Conservation (phyloP, 2,888 invertebrate species). For the Schrankia costaestrigalis region DNA sequence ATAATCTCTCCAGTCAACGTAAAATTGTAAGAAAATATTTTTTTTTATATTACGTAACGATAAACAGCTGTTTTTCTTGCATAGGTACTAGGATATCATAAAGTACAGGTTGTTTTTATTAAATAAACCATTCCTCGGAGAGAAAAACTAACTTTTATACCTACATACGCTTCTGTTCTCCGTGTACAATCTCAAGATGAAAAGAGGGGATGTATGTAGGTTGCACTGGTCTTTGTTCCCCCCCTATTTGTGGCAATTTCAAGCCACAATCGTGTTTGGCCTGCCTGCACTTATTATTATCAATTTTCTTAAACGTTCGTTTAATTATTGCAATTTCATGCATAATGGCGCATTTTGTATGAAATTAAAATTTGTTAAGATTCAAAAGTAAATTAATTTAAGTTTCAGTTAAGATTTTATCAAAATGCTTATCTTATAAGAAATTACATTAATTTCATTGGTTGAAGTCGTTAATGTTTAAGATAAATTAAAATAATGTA, state of each 20-base stretch:
- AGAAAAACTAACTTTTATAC: slow-evolving; percentile 13
- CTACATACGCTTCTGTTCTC: slow-evolving; percentile 36
- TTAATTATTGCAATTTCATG: slow-evolving; percentile 20
- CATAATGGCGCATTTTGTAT: slow-evolving; percentile 11
- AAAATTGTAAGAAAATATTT: no score
- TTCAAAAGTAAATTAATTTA: no score
- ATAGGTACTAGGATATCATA: slow-evolving; percentile 10
- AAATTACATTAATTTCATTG: no score
- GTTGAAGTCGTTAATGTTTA: no score
- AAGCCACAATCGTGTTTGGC: slow-evolving; percentile 45
- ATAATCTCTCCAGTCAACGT: no score
- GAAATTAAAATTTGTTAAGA: slow-evolving; percentile 14
- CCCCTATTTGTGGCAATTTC: slow-evolving; percentile 42
- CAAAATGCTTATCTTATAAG: no score
- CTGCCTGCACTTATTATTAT: slow-evolving; percentile 29
- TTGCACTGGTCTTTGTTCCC: slow-evolving; percentile 57
- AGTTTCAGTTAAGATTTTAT: no score
- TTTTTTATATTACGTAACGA: no score
- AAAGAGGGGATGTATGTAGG: slow-evolving; percentile 72
- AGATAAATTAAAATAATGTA: no score
- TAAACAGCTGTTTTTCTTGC: no score
- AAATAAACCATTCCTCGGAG: slow-evolving; percentile 1
- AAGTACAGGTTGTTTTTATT: no score
- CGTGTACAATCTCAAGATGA: slow-evolving; percentile 27
- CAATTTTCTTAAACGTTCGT: slow-evolving; percentile 15